Conservation (phyloP, 1,140 invertebrate genomes). For the Pygmarrhopalites habei region DNA sequence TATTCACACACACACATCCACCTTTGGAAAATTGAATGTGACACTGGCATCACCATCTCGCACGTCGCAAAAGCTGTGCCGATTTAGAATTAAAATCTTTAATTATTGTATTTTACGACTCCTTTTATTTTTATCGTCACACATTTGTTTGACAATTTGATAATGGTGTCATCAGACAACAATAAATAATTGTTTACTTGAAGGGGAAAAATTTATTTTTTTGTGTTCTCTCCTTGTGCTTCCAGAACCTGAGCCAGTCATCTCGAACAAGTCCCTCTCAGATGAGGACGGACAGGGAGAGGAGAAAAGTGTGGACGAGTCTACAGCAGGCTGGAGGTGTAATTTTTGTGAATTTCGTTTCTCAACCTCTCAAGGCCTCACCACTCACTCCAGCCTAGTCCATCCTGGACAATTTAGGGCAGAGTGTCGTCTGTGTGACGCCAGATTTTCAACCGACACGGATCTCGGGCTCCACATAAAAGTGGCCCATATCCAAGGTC, state of each 20-base stretch:
- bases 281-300: background rate
- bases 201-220: too few relatives aligned
- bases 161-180: too few relatives aligned
- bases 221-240: too few relatives aligned
- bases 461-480: conserved; percentile 18
- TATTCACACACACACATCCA: too few relatives aligned
- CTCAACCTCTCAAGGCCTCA: background rate
- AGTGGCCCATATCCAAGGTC: conserved; percentile 7
- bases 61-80: too few relatives aligned
- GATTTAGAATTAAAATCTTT: too few relatives aligned
- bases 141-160: too few relatives aligned
- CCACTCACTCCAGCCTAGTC: background rate
- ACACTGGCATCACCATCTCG: too few relatives aligned
- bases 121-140: too few relatives aligned
- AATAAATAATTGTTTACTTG: too few relatives aligned
- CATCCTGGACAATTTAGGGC: background rate
- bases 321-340: background rate
- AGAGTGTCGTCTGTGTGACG: conserved; percentile 19
- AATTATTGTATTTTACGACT: too few relatives aligned
- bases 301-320: background rate
- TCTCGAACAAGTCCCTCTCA: background rate
- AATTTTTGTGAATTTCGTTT: background rate
- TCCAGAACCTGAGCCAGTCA: background rate
- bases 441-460: conserved; percentile 3
- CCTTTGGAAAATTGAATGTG: too few relatives aligned